phyloP scores from a whole-genome alignment of 2,888 invertebrate species.

The Drosophila quinaria region DNA sequence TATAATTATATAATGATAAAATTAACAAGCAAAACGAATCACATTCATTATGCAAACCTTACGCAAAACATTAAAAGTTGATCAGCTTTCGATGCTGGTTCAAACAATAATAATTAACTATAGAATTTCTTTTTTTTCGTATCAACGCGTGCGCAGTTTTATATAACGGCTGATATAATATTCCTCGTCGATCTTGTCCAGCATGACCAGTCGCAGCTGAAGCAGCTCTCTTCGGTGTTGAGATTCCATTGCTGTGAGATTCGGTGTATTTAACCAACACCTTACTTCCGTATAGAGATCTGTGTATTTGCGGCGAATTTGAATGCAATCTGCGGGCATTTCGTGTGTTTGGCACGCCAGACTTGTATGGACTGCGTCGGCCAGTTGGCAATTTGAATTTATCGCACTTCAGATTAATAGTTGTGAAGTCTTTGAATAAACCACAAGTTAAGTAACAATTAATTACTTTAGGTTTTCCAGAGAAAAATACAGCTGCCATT shows the following conservation, averaged over 20 bases:
- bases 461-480: background rate
- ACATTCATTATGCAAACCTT: conserved; percentile 56
- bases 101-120: conserved; percentile 24
- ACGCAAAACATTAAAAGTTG: conserved; percentile 38
- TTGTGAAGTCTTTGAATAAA: background rate
- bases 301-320: conserved; percentile 5
- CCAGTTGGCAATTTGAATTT: conserved; percentile 2
- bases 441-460: background rate
- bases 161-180: conserved; percentile 37
- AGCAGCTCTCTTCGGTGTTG: conserved; percentile 15
- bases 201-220: conserved; percentile 24
- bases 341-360: conserved; percentile 1
- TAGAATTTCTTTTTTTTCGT: background rate
- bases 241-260: conserved; percentile 25
- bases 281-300: conserved; percentile 23
- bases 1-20: conserved; percentile 58
- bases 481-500: background rate
- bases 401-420: background rate
- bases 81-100: conserved; percentile 23
- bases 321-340: background rate
- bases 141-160: conserved; percentile 41
- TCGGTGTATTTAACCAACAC: conserved; percentile 29
- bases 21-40: conserved; percentile 59
- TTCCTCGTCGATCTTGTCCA: conserved; percentile 45
- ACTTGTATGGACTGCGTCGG: conserved; percentile 2